Conservation (phyloP, 2,113 vertebrate genomes). For the Peromyscus leucopus region DNA sequence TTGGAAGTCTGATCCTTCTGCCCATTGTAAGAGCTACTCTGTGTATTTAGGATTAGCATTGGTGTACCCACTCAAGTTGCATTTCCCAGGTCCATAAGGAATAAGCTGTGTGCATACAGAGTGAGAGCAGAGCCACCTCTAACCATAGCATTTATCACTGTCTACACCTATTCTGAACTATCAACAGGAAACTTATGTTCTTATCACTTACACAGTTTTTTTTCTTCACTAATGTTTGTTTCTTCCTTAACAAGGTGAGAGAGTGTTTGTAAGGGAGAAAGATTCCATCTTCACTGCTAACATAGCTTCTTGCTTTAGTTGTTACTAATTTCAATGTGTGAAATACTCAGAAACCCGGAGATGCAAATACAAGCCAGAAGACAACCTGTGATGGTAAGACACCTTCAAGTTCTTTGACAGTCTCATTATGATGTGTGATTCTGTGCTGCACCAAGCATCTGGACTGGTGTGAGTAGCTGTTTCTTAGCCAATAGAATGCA, state of each 20-base stretch:
- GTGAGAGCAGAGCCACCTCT: neutral
- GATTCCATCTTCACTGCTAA: neutral
- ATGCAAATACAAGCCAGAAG: neutral
- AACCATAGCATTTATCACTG: conserved; percentile 19
- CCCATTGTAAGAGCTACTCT: neutral
- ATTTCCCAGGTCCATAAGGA: neutral
- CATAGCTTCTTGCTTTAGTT: neutral
- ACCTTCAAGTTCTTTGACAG: neutral
- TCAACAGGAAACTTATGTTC: neutral
- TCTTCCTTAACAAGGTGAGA: neutral
- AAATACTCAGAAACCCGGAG: neutral
- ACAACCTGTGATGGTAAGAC: neutral
- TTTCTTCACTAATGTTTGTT: neutral
- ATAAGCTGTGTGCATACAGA: neutral
- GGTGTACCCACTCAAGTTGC: neutral
- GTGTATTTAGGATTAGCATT: neutral
- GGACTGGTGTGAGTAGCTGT: neutral
- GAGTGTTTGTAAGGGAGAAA: neutral
- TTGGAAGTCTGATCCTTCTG: neutral
- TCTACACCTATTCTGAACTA: neutral
- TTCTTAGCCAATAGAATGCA: neutral
- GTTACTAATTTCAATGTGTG: conserved; percentile 19
- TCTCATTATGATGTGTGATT: neutral
- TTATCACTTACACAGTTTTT: neutral
- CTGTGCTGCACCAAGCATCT: neutral